Evolutionary conservation across 2,888 invertebrate species (phyloP), one percentile per base, ranked within the genome.

Genomic region (Caenorhabditis drosophilae): DNA sequence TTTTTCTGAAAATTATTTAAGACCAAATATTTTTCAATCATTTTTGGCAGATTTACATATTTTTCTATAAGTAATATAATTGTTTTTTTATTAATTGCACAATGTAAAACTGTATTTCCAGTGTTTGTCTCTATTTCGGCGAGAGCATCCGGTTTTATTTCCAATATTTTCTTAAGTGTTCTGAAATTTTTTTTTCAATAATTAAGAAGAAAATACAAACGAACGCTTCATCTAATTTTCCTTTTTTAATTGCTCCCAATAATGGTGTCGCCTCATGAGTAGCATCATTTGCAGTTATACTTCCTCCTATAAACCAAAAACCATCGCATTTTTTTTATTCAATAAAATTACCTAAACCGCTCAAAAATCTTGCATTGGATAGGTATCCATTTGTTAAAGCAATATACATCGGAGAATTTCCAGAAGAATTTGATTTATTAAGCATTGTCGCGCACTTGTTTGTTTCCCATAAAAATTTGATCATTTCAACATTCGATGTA

Each of bases 401-500:
- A 3, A 63, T 23, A 38, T 73, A 73, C 7, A 64, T 47, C 9
- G 73, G 70, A 20, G 70, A 56, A 27, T 52, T 53, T 4, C 67
- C 67, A 15, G 34, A 45, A 6, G 53, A 27, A 18, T 60, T 57
- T 2, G 40, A 16, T 35, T 57, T 56, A 34, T 67, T 67, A 25
- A 67, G 9, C 56, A 67, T 60, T 36, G 42, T 34, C 18, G 49
- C 57, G 23, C 67, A 67, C 20, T 61, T 53, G 6, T 61, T 55
- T 15, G 60, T 60, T 16, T 55, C 53, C 68, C 68, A 68, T 2
- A 68, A 36, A 12, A 79, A 68, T 42, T 80, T 75, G 26, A 82
- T 38, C 73, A 81, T 79, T 26, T 75, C 72, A 12, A 82, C 93
- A 83, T 93, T 93, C 90, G 96, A 93, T 18, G 51, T 41, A n/a